Percentiles rank a stretch among this genome's conserved stretches.
phyloP scores from a whole-genome alignment of 2,888 invertebrate genomes.

The Euzophera pinguis region DNA sequence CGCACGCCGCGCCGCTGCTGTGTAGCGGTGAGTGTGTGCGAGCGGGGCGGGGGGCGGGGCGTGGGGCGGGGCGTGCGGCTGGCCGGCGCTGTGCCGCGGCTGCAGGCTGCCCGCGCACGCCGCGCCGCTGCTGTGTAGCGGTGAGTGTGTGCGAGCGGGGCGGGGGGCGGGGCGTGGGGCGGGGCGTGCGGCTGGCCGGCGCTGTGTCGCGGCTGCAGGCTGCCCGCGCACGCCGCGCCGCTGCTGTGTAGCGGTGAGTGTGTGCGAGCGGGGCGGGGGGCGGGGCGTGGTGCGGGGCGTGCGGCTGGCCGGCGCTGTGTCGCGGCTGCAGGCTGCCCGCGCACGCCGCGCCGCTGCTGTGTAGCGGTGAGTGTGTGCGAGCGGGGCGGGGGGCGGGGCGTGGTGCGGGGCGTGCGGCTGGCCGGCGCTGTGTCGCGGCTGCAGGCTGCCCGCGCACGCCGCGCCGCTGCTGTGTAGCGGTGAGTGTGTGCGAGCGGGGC shows the following conservation, averaged over 20 bases:
- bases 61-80: too few species aligned
- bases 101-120: too few species aligned
- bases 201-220: slow-evolving; percentile 34
- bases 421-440: too few species aligned
- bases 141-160: slow-evolving; percentile 82
- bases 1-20: slow-evolving; percentile 12
- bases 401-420: slow-evolving; percentile 81
- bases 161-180: slow-evolving; percentile 94
- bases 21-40: not conserved
- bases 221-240: slow-evolving; percentile 13
- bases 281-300: slow-evolving; percentile 83
- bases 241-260: too few species aligned
- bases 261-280: slow-evolving; percentile 45
- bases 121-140: slow-evolving; percentile 4
- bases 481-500: too few species aligned
- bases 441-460: too few species aligned
- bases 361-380: too few species aligned
- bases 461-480: too few species aligned
- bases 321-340: slow-evolving; percentile 19
- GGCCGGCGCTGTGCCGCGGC: too few species aligned
- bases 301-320: not conserved
- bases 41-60: too few species aligned
- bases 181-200: slow-evolving; percentile 93
- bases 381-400: slow-evolving; percentile 65
- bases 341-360: slow-evolving; percentile 1